These are phyloP conservation scores for Platanista minor DNA, from an alignment of 2,113 vertebrate species.

Conservation along the genomic window DNA sequence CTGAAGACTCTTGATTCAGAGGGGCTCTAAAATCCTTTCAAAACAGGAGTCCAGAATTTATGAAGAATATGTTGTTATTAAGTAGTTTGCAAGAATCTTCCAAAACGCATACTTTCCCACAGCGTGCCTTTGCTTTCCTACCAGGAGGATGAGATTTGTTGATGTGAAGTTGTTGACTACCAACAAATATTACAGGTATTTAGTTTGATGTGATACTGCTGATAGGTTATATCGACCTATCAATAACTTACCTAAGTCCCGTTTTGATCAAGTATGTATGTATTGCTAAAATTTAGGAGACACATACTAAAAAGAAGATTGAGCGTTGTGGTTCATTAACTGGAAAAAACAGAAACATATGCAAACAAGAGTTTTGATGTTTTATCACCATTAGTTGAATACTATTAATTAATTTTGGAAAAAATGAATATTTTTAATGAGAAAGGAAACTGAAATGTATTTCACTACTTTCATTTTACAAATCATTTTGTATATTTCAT, in stretches of 20 bases:
- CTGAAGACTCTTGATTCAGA: not conserved
- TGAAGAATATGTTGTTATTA: not conserved
- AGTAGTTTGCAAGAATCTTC: not conserved
- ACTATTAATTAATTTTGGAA: not conserved
- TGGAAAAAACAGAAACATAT: not conserved
- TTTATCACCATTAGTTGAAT: not conserved
- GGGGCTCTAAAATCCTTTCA: not conserved
- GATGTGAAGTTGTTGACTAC: not conserved
- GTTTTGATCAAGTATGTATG: not conserved
- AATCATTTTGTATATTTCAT: not conserved
- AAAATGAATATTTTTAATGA: not conserved
- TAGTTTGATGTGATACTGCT: not conserved
- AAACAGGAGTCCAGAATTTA: not conserved
- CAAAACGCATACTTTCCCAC: fast-evolving
- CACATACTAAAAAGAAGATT: not conserved
- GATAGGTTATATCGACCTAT: not conserved
- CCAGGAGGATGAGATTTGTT: not conserved
- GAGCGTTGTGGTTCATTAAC: not conserved
- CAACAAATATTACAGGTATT: not conserved
- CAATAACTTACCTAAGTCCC: not conserved
- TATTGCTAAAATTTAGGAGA: not conserved
- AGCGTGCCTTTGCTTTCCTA: not conserved
- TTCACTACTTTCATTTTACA: not conserved
- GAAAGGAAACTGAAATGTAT: not conserved
- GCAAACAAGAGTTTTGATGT: not conserved